Percentiles rank a stretch among this genome's conserved stretches.
These are phyloP conservation scores for Chloropsis hardwickii DNA, from an alignment of 2,113 vertebrate species.

Conservation along the genomic window DNA sequence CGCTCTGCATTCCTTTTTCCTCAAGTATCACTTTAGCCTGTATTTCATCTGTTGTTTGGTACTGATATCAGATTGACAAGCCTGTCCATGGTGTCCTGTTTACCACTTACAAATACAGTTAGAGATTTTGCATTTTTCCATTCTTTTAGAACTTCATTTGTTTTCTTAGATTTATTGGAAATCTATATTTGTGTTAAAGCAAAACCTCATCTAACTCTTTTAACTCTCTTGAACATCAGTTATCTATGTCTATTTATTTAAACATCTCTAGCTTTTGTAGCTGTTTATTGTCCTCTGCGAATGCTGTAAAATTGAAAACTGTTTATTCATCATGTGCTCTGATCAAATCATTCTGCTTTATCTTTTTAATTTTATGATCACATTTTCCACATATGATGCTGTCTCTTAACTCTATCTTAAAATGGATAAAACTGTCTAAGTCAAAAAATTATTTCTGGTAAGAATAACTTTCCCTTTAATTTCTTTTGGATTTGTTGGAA, in stretches of 20 bases:
- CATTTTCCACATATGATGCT: not conserved
- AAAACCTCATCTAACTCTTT: not conserved
- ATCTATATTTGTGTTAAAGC: conserved; percentile 2
- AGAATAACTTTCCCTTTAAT: not conserved
- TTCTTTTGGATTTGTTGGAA: not conserved
- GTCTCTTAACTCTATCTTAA: not conserved
- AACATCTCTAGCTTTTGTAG: not conserved
- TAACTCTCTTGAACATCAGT: not conserved
- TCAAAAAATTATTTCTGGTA: not conserved
- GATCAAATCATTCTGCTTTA: not conserved
- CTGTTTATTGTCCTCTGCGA: not conserved
- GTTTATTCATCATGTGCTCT: not conserved
- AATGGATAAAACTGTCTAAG: not conserved
- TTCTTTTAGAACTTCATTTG: conserved; percentile 28
- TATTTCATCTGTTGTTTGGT: not conserved
- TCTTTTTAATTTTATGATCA: not conserved
- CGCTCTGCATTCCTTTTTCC: not conserved
- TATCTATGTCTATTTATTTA: not conserved
- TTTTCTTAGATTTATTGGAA: conserved; percentile 36
- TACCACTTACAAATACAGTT: conserved; percentile 5
- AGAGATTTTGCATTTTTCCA: not conserved
- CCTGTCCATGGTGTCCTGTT: not conserved
- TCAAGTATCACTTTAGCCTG: not conserved
- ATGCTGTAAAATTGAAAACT: not conserved
- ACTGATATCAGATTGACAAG: not conserved